Conservation (phyloP, 2,797 vertebrate genomes). For the Acomys russatus region DNA sequence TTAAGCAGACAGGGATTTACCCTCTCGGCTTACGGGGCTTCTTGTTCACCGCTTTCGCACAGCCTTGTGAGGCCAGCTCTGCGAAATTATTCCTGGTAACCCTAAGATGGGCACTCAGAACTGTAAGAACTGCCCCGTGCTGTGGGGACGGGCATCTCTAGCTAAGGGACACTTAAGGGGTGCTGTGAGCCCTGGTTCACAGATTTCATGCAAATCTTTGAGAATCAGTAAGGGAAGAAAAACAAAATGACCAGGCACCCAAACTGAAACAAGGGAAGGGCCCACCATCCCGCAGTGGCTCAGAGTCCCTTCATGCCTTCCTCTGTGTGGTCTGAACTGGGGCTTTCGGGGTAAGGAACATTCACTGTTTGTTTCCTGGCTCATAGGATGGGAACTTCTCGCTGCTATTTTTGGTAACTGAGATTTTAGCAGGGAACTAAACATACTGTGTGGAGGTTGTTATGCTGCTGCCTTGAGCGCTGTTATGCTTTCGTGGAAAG, state of each 20-base stretch:
- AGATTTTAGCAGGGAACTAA: not conserved
- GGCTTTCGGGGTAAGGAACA: not conserved
- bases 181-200: not conserved
- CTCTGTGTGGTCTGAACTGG: not conserved
- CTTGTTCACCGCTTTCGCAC: not conserved
- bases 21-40: not conserved
- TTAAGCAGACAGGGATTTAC: not conserved
- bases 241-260: not conserved
- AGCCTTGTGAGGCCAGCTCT: not conserved
- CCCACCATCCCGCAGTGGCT: not conserved
- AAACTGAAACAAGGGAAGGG: not conserved
- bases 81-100: not conserved
- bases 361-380: not conserved
- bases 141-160: not conserved
- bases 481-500: constrained; percentile 13
- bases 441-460: not conserved
- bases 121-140: not conserved
- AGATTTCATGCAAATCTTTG: constrained; percentile 47
- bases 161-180: not conserved
- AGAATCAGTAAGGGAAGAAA: constrained; percentile 36
- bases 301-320: not conserved
- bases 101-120: not conserved
- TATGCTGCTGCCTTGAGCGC: not conserved
- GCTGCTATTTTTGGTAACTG: not conserved
- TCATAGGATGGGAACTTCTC: constrained; percentile 1